Evolutionary conservation across 2,888 invertebrate genomes (phyloP).

Genomic region (Panzeria rudis): DNA sequence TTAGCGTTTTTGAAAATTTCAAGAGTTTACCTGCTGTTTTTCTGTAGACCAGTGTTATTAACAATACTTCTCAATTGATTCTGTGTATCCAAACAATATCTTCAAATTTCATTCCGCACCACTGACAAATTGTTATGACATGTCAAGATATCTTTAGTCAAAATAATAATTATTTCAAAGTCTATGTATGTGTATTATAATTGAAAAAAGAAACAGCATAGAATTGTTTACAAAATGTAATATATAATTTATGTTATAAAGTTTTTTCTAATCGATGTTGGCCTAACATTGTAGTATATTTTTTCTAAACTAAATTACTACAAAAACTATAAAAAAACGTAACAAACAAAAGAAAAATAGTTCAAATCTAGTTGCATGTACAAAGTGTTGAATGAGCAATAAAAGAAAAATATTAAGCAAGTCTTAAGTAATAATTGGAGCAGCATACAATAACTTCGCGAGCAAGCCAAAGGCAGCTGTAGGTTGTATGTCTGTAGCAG

Average conservation of each 20-base stretch:
- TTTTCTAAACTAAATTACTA: not conserved
- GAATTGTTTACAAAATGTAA: constrained; percentile 13
- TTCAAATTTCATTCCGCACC: not conserved
- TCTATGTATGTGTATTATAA: not conserved
- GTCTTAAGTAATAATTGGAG: constrained; percentile 20
- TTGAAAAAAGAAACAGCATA: not conserved
- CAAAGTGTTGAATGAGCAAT: constrained; percentile 24
- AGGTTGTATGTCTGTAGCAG: not conserved
- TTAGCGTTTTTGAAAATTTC: no score
- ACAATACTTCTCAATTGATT: not conserved
- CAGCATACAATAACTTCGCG: constrained; percentile 2
- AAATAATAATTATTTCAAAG: not conserved
- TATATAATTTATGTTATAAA: constrained; percentile 35
- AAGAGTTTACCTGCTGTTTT: no score
- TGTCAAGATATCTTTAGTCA: not conserved
- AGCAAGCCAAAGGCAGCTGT: constrained; percentile 11
- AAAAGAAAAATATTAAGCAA: constrained; percentile 49
- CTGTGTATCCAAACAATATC: not conserved
- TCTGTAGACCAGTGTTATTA: no score
- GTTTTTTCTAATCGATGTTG: constrained; percentile 30
- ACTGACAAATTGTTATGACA: constrained; percentile 17
- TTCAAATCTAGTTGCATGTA: constrained; percentile 9
- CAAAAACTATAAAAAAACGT: not conserved
- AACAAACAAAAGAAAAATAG: constrained; percentile 2
- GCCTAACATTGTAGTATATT: constrained; percentile 23